phyloP scores from a whole-genome alignment of 2,797 vertebrate genomes.

The Poeciliopsis presidionis region DNA sequence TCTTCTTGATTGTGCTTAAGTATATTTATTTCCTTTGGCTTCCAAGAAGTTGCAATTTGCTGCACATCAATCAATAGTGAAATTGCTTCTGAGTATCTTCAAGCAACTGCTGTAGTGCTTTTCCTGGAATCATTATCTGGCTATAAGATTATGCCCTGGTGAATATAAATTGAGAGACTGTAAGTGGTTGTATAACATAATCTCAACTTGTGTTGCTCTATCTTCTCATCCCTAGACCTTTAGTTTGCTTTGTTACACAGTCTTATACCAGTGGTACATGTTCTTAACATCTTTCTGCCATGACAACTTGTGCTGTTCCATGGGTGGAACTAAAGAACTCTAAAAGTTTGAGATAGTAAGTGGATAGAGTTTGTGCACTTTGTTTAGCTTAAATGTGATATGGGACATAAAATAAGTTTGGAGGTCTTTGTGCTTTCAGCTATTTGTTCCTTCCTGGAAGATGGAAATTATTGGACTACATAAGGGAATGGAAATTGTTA shows the following conservation, averaged over 20 bases:
- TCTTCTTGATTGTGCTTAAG: neutral
- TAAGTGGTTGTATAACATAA: slow-evolving; percentile 3
- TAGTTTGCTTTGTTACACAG: slow-evolving; percentile 27
- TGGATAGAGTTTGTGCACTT: neutral
- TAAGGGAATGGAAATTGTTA: neutral
- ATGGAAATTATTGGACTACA: neutral
- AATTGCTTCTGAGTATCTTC: slow-evolving; percentile 19
- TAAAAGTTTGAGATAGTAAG: slow-evolving; percentile 7
- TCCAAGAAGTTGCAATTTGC: slow-evolving; percentile 18
- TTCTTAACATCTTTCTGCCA: slow-evolving; percentile 21
- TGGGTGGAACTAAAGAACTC: too few relatives aligned
- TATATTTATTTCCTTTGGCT: slow-evolving; percentile 24
- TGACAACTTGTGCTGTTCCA: neutral
- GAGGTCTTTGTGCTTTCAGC: neutral
- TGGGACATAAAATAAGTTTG: neutral
- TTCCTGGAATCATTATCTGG: neutral
- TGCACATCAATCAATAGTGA: slow-evolving; percentile 21
- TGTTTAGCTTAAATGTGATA: neutral
- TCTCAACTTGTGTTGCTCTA: neutral
- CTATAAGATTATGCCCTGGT: slow-evolving; percentile 1
- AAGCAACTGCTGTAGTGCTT: slow-evolving; percentile 15
- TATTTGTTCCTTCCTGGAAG: neutral
- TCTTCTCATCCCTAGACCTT: slow-evolving; percentile 3
- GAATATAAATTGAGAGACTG: slow-evolving; percentile 8
- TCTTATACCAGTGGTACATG: slow-evolving; percentile 12